Base-by-base conservation (phyloP, 2,113 vertebrate species). In the Corythornis vintsioides region DNA sequence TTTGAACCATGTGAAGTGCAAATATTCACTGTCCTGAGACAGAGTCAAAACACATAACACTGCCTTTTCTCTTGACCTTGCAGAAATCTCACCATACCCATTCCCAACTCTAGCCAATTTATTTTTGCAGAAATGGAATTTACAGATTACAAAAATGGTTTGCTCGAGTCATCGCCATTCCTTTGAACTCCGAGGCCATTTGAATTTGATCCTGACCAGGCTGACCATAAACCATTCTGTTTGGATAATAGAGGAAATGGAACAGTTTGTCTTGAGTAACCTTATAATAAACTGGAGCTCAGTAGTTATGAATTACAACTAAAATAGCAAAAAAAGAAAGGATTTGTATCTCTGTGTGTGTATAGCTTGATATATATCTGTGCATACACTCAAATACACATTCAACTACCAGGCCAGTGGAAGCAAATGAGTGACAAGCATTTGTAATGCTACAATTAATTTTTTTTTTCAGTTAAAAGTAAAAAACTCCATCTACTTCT, bases 121-220 rank as follows among this genome's bases (percentile, higher is more conserved):
- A 78, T 95, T 95, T 93, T 81, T 74, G 48, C 73, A 90, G 64
- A 88, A 92, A 93, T 67, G 83, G 94, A 94, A 95, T 96, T 93
- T 92, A 83, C 79, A 95, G 90, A 96, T 96, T 96, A 90, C 92
- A 95, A 94, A 93, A 97, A 96, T 86, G 94, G 94, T 94, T 96
- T 97, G 63, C 63, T 76, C 2, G 2, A 96, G 94, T 91, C 95
- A 75, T 85, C 91, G 13, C 70, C 82, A 69, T 88, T 53, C 86
- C 93, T 97, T 96, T 97, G 95, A 97, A 97, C 92, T 96, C 86
- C 8, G 60, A 92, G 82, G 92, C 95, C 80, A 72, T 72, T 89
- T 78, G 93, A 95, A 95, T 94, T 86, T 70, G 94, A 83, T 91
- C 86, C 89, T 91, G 89, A 94, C 88, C 74, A 95, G 75, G 74